Evolutionary conservation across 2,113 vertebrate species (phyloP).

Genomic region (Melanostigma gelatinosum): DNA sequence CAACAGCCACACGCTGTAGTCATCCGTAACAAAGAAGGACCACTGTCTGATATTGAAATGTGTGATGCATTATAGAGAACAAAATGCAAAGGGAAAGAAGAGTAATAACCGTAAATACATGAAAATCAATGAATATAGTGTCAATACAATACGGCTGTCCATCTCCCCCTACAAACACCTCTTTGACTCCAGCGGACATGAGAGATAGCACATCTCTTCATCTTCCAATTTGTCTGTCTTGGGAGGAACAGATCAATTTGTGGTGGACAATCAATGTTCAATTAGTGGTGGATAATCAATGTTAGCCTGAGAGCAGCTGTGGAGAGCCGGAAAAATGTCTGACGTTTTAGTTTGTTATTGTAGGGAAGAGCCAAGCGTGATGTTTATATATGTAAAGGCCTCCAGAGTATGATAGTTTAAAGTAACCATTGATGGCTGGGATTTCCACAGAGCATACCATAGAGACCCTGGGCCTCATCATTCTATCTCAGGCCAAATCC

Average conservation of each 20-base stretch:
- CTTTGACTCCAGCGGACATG: constrained; percentile 8
- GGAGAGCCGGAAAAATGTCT: constrained; percentile 46
- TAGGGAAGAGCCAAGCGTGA: constrained; percentile 55
- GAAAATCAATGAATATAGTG: constrained; percentile 12
- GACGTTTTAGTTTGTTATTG: constrained; percentile 63
- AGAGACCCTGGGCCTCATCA: constrained; percentile 57
- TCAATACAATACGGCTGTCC: constrained; percentile 25
- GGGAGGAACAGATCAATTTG: constrained; percentile 63
- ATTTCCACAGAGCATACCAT: constrained; percentile 59
- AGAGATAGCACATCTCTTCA: neutral
- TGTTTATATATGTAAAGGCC: constrained; percentile 70
- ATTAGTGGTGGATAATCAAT: constrained; percentile 57
- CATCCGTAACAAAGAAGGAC: constrained; percentile 22
- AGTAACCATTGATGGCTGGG: constrained; percentile 70
- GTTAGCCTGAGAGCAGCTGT: constrained; percentile 54
- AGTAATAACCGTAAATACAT: constrained; percentile 14
- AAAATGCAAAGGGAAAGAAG: neutral
- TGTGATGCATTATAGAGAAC: neutral
- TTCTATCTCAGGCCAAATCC: constrained; percentile 52
- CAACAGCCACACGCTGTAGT: neutral
- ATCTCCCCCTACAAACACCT: neutral
- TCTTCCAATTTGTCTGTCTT: constrained; percentile 31
- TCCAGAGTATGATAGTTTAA: constrained; percentile 63
- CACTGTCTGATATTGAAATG: neutral
- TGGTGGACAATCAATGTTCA: constrained; percentile 56